Base-by-base conservation (phyloP, 2,113 vertebrate genomes). In the Arenaria interpres region DNA sequence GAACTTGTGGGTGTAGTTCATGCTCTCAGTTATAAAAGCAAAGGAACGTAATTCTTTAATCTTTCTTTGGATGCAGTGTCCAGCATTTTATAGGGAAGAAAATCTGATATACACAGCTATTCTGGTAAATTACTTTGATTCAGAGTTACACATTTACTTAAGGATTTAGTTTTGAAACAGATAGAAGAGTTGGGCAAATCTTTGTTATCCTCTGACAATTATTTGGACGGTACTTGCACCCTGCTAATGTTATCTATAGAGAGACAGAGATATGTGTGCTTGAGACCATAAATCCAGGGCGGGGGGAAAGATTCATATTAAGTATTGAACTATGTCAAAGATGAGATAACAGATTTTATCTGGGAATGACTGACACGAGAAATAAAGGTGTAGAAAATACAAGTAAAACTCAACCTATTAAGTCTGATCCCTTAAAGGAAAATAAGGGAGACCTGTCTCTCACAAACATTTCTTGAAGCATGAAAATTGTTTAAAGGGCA, bases 401-500 rank as follows among this genome's bases (percentile, higher is more conserved):
- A 71, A 69, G 8, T 46, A 90, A 82, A 94, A 89, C 91, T 92
- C 56, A 77, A 48, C 43, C 37, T 95, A 91, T 96, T 97, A 95
- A 94, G 37, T 87, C 66, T 69, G 75, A 92, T 75, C 21, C 48
- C 32, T 90, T 94, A 96, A 94, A 95, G 66, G 53, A 96, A 97
- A 95, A 89, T 85, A 89, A 83, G 35, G 57, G 63, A 94, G 69
- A 86, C 24, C 68, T 88, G 51, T 87, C 88, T 97, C 56, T 96
- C 66, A 54, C 60, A 96, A 73, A 77, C 24, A 62, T 96, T 88
- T 75, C 69, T 96, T 94, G 83, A 93, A 96, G 78, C 96, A 93
- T 91, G 82, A 93, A 86, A 93, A 96, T 94, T 96, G 64, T 96
- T 95, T 97, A 98, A 92, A 95, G 81, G 93, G 94, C 93, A 96